Evolutionary conservation across 2,797 vertebrate species (phyloP).

Genomic region (Rachycentron canadum): DNA sequence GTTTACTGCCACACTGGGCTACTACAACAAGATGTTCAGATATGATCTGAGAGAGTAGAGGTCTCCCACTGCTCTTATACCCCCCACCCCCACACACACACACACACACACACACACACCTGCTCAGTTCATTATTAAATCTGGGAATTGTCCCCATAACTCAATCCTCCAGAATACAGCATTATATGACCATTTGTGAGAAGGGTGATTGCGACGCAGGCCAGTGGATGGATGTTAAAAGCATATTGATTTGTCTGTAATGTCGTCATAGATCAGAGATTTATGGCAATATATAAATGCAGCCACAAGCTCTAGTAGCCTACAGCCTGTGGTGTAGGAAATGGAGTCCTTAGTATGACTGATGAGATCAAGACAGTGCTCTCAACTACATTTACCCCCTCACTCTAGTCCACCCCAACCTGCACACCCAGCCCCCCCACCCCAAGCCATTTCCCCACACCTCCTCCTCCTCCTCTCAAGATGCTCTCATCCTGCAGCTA

Average conservation of each 20-base stretch:
- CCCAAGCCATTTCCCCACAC: constrained; percentile 62
- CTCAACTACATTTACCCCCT: constrained; percentile 67
- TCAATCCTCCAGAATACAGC: constrained; percentile 80
- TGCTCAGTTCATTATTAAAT: constrained; percentile 88
- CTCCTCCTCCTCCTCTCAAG: constrained; percentile 63
- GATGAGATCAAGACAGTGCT: constrained; percentile 81
- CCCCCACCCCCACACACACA: constrained; percentile 15
- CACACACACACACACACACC: constrained; percentile 28
- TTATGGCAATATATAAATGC: constrained; percentile 84
- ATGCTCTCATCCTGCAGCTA: constrained; percentile 69
- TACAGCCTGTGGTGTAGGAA: constrained; percentile 80
- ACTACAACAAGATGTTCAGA: constrained; percentile 84
- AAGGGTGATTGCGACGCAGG: constrained; percentile 78
- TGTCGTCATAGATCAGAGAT: constrained; percentile 86
- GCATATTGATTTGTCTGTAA: constrained; percentile 89
- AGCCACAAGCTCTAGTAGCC: constrained; percentile 77
- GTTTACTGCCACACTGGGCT: constrained; percentile 81
- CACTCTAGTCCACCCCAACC: not conserved
- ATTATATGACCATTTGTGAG: constrained; percentile 87
- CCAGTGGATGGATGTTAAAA: constrained; percentile 88
- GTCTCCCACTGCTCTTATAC: constrained; percentile 81
- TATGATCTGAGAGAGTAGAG: constrained; percentile 83
- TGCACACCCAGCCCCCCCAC: not conserved
- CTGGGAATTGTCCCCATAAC: constrained; percentile 87
- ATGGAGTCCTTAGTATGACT: constrained; percentile 83